phyloP scores from a whole-genome alignment of 1,140 invertebrate genomes.

The Pachypeltis micranthus region DNA sequence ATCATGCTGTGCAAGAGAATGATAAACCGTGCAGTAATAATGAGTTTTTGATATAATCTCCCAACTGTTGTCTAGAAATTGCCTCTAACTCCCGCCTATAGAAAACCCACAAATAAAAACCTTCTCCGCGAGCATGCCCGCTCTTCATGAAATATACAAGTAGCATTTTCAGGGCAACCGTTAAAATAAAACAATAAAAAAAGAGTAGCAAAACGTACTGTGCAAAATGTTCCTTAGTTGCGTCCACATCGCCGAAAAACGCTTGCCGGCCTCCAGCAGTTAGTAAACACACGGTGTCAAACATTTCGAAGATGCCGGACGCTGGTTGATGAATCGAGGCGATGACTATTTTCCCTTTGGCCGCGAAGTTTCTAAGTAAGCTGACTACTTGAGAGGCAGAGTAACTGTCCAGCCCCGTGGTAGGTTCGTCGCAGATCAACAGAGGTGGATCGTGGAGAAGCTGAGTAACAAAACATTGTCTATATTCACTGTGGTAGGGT shows the following conservation, averaged over 20 bases:
- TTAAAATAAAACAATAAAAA: neutral
- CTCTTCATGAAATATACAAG: no score
- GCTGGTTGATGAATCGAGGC: slow-evolving; percentile 81
- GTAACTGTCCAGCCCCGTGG: slow-evolving; percentile 74
- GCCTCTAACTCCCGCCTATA: no score
- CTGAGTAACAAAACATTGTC: neutral
- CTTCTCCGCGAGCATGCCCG: no score
- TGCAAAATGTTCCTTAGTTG: slow-evolving; percentile 19
- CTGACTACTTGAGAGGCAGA: slow-evolving; percentile 60
- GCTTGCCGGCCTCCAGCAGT: slow-evolving; percentile 62
- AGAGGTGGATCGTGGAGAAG: slow-evolving; percentile 83
- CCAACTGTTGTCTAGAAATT: no score
- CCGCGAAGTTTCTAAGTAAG: slow-evolving; percentile 49
- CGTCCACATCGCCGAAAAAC: slow-evolving; percentile 22
- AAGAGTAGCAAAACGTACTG: slow-evolving; percentile 7
- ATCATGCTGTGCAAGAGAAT: no score
- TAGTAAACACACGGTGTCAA: slow-evolving; percentile 64
- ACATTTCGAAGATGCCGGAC: slow-evolving; percentile 68
- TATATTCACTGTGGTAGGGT: no score
- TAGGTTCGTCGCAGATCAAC: slow-evolving; percentile 93
- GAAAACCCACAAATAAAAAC: no score
- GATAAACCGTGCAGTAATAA: no score
- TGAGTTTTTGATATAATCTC: no score
- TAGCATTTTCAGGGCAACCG: no score
- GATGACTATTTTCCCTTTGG: slow-evolving; percentile 59